phyloP scores from a whole-genome alignment of 1,140 invertebrate species.

The Ephestia elutella region DNA sequence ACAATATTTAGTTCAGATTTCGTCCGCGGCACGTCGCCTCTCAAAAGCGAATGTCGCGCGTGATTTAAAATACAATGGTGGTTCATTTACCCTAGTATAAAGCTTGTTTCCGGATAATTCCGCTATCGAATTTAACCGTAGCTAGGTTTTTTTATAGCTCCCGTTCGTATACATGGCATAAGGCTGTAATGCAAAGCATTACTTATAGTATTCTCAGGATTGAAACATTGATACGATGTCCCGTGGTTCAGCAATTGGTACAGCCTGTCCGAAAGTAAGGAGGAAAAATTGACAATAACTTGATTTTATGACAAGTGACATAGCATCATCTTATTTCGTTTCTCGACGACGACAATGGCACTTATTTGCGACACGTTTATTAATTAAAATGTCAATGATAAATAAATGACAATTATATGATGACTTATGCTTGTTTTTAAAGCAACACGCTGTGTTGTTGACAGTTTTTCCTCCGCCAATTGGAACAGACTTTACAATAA shows the following conservation, averaged over 20 bases:
- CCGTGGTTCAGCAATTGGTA: conserved; percentile 9
- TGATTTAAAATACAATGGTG: conserved; percentile 34
- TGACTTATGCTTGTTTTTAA: too few relatives aligned
- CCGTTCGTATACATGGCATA: conserved; percentile 70
- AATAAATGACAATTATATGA: too few relatives aligned
- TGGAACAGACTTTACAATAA: conserved; percentile 5
- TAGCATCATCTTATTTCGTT: too few relatives aligned
- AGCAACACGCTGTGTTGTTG: too few relatives aligned
- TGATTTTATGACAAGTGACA: too few relatives aligned
- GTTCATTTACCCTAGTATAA: conserved; percentile 61
- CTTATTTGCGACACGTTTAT: too few relatives aligned
- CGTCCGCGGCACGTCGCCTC: background rate
- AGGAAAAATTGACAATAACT: background rate
- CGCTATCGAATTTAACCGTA: conserved; percentile 51
- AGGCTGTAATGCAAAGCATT: conserved; percentile 65
- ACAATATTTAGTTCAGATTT: background rate
- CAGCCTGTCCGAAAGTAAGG: background rate
- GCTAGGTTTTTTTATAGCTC: conserved; percentile 58
- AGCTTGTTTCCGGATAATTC: conserved; percentile 62
- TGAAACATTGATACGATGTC: conserved; percentile 14
- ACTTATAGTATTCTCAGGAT: conserved; percentile 30
- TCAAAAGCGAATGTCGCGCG: background rate
- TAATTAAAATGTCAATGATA: too few relatives aligned
- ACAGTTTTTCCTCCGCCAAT: background rate
- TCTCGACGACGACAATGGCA: too few relatives aligned